Base-by-base conservation (phyloP, 2,797 vertebrate genomes). In the Lepilemur septentrionalis region DNA sequence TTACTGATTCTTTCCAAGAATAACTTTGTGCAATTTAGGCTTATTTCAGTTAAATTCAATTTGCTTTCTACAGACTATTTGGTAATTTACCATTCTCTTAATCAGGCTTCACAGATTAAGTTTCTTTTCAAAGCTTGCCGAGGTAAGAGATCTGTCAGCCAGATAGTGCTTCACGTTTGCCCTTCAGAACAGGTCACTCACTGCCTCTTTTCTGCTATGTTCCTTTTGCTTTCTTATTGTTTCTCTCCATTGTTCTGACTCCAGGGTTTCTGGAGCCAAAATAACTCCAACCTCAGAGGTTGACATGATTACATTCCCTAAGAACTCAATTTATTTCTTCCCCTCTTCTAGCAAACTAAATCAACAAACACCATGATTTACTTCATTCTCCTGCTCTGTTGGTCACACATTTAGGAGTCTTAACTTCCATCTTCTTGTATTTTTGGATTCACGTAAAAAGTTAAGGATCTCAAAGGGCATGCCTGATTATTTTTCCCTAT, bases 1-100 rank as follows among this genome's bases (percentile, higher is more conserved):
- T 92, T 59, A 67, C 38, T 89, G 43, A 92, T 75, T 83, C 65
- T 94, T 93, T 85, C 76, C 28, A 84, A 72, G 89, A 96, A 63
- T 15, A 85, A 80, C 63, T 80, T 46, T 75, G 83, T 52, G 57
- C 35, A 86, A 63, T 65, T 48, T 50, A 41, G 38, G 70, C 25
- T 83, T 94, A 94, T 91, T 96, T 95, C 91, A 52, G 11, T 63
- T 90, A 52, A 88, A 76, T 85, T 84, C 46, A 97, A 65, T 92
- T 92, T 90, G 76, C 86, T 79, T 57, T 92, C 89, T n/a, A 57
- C 48, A 57, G 30, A 52, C 70, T 87, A 38, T 80, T 61, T 43
- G 59, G 95, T 35, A 93, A 82, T 18, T 28, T 3, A 4, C 63
- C 38, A 3, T 85, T 85, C 61, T 80, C 52, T 67, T 92, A 72